Conservation (phyloP, 2,113 vertebrate genomes). For the Caretta caretta region DNA sequence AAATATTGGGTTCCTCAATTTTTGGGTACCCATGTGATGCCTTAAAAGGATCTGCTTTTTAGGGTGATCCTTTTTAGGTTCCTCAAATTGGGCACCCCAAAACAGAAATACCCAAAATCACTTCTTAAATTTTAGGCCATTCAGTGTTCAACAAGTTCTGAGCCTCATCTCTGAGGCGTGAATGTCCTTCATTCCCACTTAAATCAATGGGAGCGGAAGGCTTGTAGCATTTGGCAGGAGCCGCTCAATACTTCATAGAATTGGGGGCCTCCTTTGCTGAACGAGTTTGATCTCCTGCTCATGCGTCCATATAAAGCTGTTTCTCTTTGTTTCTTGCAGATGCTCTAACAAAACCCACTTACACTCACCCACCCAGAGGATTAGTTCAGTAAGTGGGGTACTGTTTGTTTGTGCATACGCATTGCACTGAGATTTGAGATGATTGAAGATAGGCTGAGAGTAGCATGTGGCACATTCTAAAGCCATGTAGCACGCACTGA, state of each 20-base stretch:
- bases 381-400: background rate
- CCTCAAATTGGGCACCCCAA: background rate
- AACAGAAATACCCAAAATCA: background rate
- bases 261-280: background rate
- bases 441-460: background rate
- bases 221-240: background rate
- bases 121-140: background rate
- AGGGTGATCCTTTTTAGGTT: background rate
- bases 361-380: background rate
- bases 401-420: background rate
- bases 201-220: background rate
- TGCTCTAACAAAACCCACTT: background rate
- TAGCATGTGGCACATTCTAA: rapidly evolving
- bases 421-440: background rate
- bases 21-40: background rate
- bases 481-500: constrained; percentile 48
- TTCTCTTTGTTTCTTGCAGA: background rate
- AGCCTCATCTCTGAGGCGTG: background rate
- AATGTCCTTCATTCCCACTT: background rate
- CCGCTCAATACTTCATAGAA: background rate
- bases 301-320: background rate
- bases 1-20: background rate
- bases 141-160: rapidly evolving
- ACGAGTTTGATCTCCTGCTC: background rate
- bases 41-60: rapidly evolving